Percentiles rank a stretch among this genome's conserved stretches.
phyloP scores from a whole-genome alignment of 2,113 vertebrate species.

The Capra hircus region DNA sequence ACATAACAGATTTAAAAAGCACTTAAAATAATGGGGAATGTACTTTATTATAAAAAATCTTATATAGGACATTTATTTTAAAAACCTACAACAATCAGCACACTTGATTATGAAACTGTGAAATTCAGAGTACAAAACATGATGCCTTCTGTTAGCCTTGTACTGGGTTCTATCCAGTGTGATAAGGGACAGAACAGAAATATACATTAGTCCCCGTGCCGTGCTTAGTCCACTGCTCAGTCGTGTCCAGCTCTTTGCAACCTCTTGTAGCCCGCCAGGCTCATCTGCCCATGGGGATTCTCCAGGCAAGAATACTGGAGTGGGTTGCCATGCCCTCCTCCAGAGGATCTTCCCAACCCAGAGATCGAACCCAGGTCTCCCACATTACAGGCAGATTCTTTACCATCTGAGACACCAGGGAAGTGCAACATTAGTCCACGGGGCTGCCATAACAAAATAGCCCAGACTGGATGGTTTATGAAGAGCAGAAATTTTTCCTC shows the following conservation, averaged over 20 bases:
- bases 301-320: neutral
- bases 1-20: neutral
- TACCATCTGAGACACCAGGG: neutral
- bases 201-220: neutral
- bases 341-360: neutral
- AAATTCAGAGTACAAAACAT: neutral
- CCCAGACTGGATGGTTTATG: neutral
- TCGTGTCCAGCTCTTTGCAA: neutral
- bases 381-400: neutral
- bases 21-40: neutral
- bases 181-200: neutral
- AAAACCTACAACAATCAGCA: neutral
- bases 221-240: neutral
- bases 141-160: neutral
- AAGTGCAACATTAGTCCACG: neutral
- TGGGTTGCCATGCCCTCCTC: neutral
- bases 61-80: neutral
- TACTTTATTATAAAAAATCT: neutral
- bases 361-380: neutral
- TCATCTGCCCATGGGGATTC: neutral
- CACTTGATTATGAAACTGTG: neutral
- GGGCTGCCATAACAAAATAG: neutral
- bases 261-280: neutral
- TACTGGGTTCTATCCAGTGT: neutral
- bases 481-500: neutral